These are phyloP conservation scores for Allygus modestus DNA, from an alignment of 2,888 invertebrate genomes.

Conservation along the genomic window DNA sequence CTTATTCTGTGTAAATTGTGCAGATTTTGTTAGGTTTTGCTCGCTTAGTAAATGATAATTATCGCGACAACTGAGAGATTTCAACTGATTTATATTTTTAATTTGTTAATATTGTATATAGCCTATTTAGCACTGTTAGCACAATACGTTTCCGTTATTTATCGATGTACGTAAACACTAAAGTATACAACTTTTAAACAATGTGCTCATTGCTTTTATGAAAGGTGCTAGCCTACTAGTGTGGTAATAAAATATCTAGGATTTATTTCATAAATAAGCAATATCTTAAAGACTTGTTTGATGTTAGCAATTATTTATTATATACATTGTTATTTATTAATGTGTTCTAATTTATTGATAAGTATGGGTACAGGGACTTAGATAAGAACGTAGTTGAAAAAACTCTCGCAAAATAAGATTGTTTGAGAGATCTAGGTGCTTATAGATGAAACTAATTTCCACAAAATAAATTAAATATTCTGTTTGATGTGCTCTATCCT, in stretches of 20 bases:
- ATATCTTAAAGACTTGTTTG: constrained; percentile 19
- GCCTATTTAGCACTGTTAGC: background rate
- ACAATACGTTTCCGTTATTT: background rate
- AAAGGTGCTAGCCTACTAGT: constrained; percentile 14
- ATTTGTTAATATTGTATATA: constrained; percentile 11
- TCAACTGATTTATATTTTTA: background rate
- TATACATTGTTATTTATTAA: constrained; percentile 7
- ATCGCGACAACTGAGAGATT: background rate
- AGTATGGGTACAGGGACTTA: constrained; percentile 12
- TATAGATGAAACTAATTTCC: background rate
- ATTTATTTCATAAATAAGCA: constrained; percentile 30
- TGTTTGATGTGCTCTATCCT: background rate
- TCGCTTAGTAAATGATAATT: background rate
- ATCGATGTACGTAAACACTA: background rate
- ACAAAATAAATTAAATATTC: background rate
- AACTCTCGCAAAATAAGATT: background rate
- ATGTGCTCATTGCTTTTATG: background rate
- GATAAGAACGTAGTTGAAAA: constrained; percentile 2
- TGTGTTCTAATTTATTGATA: background rate
- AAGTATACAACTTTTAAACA: background rate
- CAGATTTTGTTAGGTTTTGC: background rate
- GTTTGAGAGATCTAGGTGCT: background rate
- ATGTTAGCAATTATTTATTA: constrained; percentile 30
- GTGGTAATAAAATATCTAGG: constrained; percentile 11
- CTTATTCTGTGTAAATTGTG: background rate